Conservation (phyloP, 1,140 invertebrate species). For the Holcopasites calliopsidis region DNA sequence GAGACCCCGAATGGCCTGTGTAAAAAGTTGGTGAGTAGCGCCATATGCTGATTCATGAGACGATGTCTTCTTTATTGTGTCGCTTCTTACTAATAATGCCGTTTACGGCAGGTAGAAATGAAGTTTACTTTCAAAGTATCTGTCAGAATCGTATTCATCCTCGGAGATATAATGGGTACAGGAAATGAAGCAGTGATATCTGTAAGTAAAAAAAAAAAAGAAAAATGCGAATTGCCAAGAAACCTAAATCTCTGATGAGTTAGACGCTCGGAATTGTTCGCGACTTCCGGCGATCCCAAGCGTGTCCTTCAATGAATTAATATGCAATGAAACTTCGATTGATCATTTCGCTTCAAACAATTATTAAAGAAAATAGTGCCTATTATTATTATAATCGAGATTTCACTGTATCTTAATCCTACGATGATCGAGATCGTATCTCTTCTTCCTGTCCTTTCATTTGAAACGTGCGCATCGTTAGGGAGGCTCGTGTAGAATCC, state of each 20-base stretch:
- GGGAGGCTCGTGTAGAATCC: not conserved
- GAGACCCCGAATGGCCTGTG: slow-evolving; percentile 71
- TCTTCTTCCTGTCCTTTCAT: not conserved
- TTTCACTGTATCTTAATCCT: not conserved
- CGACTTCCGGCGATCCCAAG: not conserved
- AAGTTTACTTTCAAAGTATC: slow-evolving; percentile 75
- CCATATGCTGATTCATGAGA: slow-evolving; percentile 65
- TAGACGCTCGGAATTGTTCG: not conserved
- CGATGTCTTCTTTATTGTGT: slow-evolving; percentile 65
- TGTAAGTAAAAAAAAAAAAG: slow-evolving; percentile 69
- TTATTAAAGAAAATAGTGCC: not conserved
- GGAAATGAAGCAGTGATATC: slow-evolving; percentile 71
- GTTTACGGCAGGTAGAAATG: slow-evolving; percentile 66
- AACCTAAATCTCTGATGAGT: not conserved
- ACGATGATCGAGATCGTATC: not conserved
- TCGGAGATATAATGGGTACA: slow-evolving; percentile 65
- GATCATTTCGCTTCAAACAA: not conserved
- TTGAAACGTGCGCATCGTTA: not conserved
- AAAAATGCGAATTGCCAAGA: slow-evolving; percentile 73
- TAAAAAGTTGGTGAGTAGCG: slow-evolving; percentile 77
- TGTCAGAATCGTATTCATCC: slow-evolving; percentile 67
- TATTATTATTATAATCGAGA: no score
- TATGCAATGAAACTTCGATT: slow-evolving; percentile 6
- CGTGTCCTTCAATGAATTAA: not conserved
- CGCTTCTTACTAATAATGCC: slow-evolving; percentile 67